phyloP scores from a whole-genome alignment of 1,140 invertebrate species.

The Nephila pilipes region DNA sequence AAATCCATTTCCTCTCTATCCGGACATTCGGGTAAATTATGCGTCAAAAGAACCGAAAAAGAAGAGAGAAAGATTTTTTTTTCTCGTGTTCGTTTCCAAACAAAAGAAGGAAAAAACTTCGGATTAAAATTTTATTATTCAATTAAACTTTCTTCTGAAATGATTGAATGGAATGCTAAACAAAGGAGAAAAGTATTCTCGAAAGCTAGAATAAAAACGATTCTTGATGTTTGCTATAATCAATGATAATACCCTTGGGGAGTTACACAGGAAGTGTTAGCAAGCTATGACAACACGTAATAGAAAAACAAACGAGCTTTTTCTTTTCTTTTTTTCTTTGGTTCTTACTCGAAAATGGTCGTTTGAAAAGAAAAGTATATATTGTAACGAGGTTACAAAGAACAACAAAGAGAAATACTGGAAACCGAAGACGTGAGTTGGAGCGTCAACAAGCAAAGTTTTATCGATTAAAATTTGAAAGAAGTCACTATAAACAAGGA shows the following conservation, averaged over 20 bases:
- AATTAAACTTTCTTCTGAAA: conserved; percentile 46
- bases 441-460: conserved; percentile 52
- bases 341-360: conserved; percentile 32
- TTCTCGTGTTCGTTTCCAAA: background rate
- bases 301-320: conserved; percentile 38
- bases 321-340: background rate
- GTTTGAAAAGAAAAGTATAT: conserved; percentile 62
- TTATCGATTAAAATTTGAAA: conserved; percentile 60
- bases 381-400: conserved; percentile 57
- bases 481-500: conserved; percentile 44
- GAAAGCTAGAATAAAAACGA: background rate
- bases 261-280: background rate
- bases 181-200: background rate
- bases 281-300: conserved; percentile 43
- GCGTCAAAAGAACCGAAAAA: background rate
- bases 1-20: background rate
- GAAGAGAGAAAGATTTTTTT: background rate
- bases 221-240: conserved; percentile 53
- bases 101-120: background rate
- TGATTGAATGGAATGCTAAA: conserved; percentile 52
- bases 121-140: conserved; percentile 48
- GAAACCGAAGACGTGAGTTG: conserved; percentile 46
- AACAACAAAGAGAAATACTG: conserved; percentile 47
- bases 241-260: conserved; percentile 37
- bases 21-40: conserved; percentile 12